A percentile compares a stretch with the other conserved stretches of the same genome.
These are phyloP conservation scores for Aspidapion aeneum DNA, from an alignment of 2,888 invertebrate species.

Conservation along the genomic window DNA sequence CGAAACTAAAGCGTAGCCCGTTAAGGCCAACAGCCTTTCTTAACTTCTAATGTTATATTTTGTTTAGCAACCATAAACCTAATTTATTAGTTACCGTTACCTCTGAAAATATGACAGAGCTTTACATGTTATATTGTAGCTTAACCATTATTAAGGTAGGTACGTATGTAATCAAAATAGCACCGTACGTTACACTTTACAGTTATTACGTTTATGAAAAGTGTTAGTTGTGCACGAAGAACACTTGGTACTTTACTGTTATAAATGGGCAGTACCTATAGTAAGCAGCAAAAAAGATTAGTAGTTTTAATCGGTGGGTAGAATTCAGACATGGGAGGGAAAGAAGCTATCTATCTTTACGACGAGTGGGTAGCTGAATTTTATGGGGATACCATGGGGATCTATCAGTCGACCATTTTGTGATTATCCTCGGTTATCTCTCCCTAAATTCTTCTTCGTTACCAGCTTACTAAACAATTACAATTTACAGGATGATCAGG, in stretches of 20 bases:
- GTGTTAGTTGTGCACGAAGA: constrained; percentile 30
- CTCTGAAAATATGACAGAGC: neutral
- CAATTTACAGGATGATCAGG: no score
- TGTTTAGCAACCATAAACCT: neutral
- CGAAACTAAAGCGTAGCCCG: no score
- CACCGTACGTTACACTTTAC: constrained; percentile 15
- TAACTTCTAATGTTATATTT: no score
- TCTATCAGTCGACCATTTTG: no score
- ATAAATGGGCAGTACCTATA: neutral
- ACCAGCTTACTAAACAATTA: no score
- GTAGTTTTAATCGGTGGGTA: neutral
- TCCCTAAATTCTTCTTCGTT: no score
- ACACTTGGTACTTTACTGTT: neutral
- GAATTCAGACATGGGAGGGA: no score
- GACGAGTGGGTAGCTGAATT: no score
- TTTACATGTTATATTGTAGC: neutral
- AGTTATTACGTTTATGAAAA: constrained; percentile 30
- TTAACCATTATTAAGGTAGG: neutral
- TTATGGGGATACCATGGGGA: no score
- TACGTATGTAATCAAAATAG: neutral
- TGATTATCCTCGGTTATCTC: no score
- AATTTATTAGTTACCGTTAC: neutral
- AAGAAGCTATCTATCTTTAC: no score
- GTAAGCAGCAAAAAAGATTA: neutral
- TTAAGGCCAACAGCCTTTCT: no score